Evolutionary conservation across 2,113 vertebrate species (phyloP).

Genomic region (Pundamilia nyererei): DNA sequence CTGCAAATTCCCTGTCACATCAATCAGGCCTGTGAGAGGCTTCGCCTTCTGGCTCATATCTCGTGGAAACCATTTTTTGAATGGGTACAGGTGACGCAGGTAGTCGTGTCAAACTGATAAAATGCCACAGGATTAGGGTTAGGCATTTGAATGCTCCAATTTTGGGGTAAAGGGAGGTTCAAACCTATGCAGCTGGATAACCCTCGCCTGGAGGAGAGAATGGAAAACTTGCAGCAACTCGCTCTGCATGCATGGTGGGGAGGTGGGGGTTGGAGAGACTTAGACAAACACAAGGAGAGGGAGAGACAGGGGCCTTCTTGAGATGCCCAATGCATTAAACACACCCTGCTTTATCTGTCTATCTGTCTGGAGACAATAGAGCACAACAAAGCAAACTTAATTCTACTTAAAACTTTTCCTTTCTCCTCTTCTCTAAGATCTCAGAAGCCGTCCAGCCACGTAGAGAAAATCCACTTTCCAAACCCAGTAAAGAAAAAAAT

Average conservation of each 20-base stretch:
- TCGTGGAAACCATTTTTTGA: background rate
- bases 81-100: background rate
- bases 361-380: background rate
- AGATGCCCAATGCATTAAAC: conserved; percentile 40
- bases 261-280: background rate
- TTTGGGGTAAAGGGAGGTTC: background rate
- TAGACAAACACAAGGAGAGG: background rate
- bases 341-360: background rate
- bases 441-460: conserved; percentile 34
- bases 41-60: background rate
- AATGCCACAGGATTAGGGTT: background rate
- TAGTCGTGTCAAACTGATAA: background rate
- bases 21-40: background rate
- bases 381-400: background rate
- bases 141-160: background rate
- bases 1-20: conserved; percentile 34
- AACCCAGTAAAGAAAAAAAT: background rate
- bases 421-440: conserved; percentile 27
- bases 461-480: conserved; percentile 42
- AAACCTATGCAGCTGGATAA: background rate
- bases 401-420: conserved; percentile 16
- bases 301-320: conserved; percentile 24
- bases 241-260: conserved; percentile 42
- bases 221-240: conserved; percentile 67
- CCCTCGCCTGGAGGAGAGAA: conserved; percentile 17